Evolutionary conservation across 2,797 vertebrate genomes (phyloP).

Genomic region (Neosalanx taihuensis): DNA sequence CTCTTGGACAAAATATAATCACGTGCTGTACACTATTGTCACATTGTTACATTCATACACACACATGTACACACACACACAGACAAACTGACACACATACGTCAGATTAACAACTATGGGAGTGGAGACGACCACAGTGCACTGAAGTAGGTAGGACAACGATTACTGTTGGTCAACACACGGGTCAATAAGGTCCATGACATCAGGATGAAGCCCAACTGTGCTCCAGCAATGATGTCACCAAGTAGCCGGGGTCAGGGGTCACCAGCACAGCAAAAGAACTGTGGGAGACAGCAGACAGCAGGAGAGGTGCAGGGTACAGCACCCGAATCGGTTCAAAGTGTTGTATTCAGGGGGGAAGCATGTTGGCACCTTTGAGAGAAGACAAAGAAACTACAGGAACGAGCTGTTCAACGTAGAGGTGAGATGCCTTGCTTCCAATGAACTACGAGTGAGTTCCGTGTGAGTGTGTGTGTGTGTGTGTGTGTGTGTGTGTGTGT

Average conservation of each 20-base stretch:
- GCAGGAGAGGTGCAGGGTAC: not conserved
- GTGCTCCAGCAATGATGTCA: constrained; percentile 1
- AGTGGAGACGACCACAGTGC: not conserved
- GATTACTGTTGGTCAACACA: not conserved
- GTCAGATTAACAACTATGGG: constrained; percentile 8
- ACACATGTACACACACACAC: constrained; percentile 12
- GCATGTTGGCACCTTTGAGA: not conserved
- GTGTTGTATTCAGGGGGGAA: not conserved
- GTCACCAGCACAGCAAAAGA: constrained; percentile 1
- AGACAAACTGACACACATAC: constrained; percentile 35
- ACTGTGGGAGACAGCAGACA: constrained; percentile 14
- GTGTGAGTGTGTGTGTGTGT: constrained; percentile 6
- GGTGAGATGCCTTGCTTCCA: no score
- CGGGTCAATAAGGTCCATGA: not conserved
- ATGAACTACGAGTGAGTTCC: not conserved
- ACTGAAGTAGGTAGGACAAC: not conserved
- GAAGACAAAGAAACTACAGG: not conserved
- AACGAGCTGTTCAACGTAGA: not conserved
- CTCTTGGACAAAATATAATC: constrained; percentile 18
- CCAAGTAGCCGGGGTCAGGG: not conserved
- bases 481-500: constrained; percentile 10
- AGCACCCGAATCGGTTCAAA: not conserved
- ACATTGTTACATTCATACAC: not conserved
- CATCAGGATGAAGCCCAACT: constrained; percentile 1
- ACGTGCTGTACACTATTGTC: not conserved